Evolutionary conservation across 2,113 vertebrate species (phyloP), one percentile per base, ranked within the genome.

Genomic region (Paramisgurnus dabryanus): DNA sequence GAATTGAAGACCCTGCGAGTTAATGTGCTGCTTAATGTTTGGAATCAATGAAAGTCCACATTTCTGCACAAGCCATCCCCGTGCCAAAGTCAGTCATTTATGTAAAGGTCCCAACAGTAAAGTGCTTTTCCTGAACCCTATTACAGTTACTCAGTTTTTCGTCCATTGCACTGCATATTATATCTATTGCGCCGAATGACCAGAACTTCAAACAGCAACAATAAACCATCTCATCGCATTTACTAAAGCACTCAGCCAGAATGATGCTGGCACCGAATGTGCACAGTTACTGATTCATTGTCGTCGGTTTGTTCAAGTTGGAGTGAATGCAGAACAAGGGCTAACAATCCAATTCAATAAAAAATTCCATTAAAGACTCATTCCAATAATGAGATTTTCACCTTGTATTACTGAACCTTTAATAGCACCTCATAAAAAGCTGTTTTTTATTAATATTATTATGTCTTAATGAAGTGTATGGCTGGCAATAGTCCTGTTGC

Each of bases 391-490:
- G 55, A 43, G 17, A 75, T 34, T 17, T 45, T 49, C 72, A 64
- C n/a, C 55, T 8, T 60, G 8, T 45, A 11, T 17, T 45, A 17
- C 39, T 74, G 6, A 61, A 45, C 11, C 34, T 72, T 72, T 40
- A 6, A 70, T 39, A 7, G 68, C 40, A 55, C 8, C 13, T 22
- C 18, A 63, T 17, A 27, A 6, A 63, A 15, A 6, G 9, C 3
- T 9, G 58, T 12, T 73, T 60, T 22, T 22, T 22, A 22, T 22
- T 22, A 22, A 22, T 22, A 43, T 60, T 34, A 63, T 22, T 55
- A 71, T 39, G 72, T 47, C 58, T 7, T 75, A 49, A 75, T 45
- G 55, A 73, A 60, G 1, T 27, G n/a, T 55, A 60, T 73, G 10
- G 43, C 39, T 41, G 1, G 41, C 57, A 15, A 63, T 75, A 18